Evolutionary conservation across 2,113 vertebrate species (phyloP), one percentile per base, ranked within the genome.

Genomic region (Camelus bactrianus): DNA sequence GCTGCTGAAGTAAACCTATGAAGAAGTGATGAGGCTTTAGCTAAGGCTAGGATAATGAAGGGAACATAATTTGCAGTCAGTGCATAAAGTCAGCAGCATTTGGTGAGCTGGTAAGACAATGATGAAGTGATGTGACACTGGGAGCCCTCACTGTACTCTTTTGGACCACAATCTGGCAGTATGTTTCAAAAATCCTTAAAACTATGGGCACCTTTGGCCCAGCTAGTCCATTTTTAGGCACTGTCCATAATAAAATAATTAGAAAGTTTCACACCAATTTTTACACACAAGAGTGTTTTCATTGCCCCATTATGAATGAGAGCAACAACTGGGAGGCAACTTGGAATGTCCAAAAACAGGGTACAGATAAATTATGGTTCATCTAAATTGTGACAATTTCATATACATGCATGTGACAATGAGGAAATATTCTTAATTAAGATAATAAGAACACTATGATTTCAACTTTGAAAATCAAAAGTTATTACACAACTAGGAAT

Each of bases 341-440:
- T 32, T n/a, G 24, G 30, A 94, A 69, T 35, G 20, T 52, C 42
- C 60, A 76, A 88, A 95, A 88, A 38, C 9, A 76, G 58, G 38
- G 5, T 52, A 81, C 35, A 88, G 24, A 30, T 28, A 82, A 60
- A 69, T 89, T 52, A 76, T 35, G 3, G 22, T 35, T 42, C 28
- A 79, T 86, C 54, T 77, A 69, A 60, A 85, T 70, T 52, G 91
- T 19, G 42, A 20, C 26, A 35, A 69, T 42, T 69, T 76, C 19
- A 85, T 19, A 50, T 26, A 30, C 20, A 72, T 80, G n/a, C 67
- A 62, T 20, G 20, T 58, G 56, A 72, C 46, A 72, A 60, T 38
- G 81, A 85, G 46, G 46, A 89, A 83, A 89, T 67, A 67, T 60
- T 87, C 76, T 58, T 60, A 58, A 82, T 42, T 38, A 75, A 88